Base-by-base conservation (phyloP, 2,888 invertebrate genomes). In the Hirtodrosophila duncani region DNA sequence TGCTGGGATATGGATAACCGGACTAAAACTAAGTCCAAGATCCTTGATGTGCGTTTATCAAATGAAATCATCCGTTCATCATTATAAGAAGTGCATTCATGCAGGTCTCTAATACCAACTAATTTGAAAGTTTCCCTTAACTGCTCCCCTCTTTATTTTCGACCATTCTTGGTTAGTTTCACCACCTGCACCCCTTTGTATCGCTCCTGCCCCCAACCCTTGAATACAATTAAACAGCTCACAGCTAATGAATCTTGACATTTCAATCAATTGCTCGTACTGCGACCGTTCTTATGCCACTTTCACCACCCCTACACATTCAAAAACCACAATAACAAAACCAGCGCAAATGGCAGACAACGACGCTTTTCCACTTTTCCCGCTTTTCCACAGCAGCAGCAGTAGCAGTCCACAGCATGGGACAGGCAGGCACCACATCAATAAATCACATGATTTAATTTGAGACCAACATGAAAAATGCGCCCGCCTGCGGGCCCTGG, bases 391-490 rank as follows among this genome's bases (percentile, higher is more conserved):
- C 13, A 9, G 26, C 37, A 36, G 16, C 44, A 53, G 3, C 9
- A 13, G 21, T 38, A 17, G 11, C 31, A 38, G 37, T 10, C 6
- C 24, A 31, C n/a, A 27, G 26, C 39, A 45, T 48, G 55, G 27
- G 50, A 46, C 50, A 57, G 63, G 55, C 78, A 37, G 30, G 36
- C 53, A 38, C 49, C 52, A 50, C 44, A 50, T 39, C 81, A 60
- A 82, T 77, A 82, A 77, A 77, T 77, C 82, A 77, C 59, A 55
- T 78, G 61, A 74, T 82, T 82, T 82, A 66, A 82, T 78, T 82
- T 66, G 67, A 52, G 63, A 57, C 61, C 33, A 69, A 59, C 52
- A 56, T 46, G 38, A 48, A 49, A 64, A 44, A 65, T 60, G 44
- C 55, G 21, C 18, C 18, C 18, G 24, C 20, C 42, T 17, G 48